phyloP scores from a whole-genome alignment of 2,113 vertebrate genomes.

The Esox niger region DNA sequence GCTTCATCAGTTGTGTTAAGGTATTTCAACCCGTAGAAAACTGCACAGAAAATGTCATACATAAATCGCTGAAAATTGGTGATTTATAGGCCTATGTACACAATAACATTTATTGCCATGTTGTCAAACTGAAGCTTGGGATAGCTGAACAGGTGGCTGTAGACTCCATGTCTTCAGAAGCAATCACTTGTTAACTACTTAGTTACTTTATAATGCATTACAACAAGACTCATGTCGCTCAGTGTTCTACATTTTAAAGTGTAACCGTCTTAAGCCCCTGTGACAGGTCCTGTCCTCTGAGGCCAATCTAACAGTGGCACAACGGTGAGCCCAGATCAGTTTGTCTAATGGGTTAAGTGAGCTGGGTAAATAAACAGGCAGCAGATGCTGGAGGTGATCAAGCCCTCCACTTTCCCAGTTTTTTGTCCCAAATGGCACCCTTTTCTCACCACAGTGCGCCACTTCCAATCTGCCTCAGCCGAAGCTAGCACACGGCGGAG shows the following conservation, averaged over 20 bases:
- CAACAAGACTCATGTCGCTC: neutral
- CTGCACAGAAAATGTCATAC: no score
- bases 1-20: no score
- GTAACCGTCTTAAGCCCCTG: neutral
- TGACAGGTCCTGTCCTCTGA: slow-evolving; percentile 19
- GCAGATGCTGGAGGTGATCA: slow-evolving; percentile 61
- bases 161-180: no score
- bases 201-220: neutral
- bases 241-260: neutral
- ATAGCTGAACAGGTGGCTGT: no score
- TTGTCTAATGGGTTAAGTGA: slow-evolving; percentile 57
- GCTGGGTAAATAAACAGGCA: slow-evolving; percentile 64
- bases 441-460: no score
- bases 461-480: no score
- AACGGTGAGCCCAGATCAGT: slow-evolving; percentile 34
- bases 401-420: slow-evolving; percentile 52
- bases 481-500: slow-evolving; percentile 11
- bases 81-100: no score
- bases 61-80: no score
- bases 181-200: neutral
- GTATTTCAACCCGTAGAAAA: no score
- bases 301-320: slow-evolving; percentile 24
- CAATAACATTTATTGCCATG: no score
- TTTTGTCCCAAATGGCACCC: no score
- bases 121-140: no score